phyloP scores from a whole-genome alignment of 2,888 invertebrate species.

The Troides helena region DNA sequence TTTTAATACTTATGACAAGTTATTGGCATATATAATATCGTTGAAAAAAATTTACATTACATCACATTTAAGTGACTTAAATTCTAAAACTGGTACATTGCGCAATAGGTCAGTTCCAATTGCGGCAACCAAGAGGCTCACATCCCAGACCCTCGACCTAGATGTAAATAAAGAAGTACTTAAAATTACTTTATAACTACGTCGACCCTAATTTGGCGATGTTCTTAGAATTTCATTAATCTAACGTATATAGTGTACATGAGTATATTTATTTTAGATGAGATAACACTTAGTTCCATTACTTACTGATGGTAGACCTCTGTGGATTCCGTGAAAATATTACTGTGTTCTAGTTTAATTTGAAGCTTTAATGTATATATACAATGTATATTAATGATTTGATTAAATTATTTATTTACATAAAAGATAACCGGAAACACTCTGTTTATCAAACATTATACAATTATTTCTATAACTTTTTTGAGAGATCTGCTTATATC shows the following conservation, averaged over 20 bases:
- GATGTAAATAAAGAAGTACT: slow-evolving; percentile 15
- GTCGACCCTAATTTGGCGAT: slow-evolving; percentile 24
- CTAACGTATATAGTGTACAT: not conserved
- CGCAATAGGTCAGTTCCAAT: slow-evolving; percentile 3
- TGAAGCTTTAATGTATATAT: no score
- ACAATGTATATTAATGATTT: no score
- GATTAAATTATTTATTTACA: no score
- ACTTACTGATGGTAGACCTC: not conserved
- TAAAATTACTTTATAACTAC: slow-evolving; percentile 5
- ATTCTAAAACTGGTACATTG: slow-evolving; percentile 2
- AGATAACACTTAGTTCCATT: not conserved
- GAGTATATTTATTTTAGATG: not conserved
- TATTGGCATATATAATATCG: no score
- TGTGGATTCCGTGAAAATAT: not conserved
- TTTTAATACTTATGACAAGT: no score
- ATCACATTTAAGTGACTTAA: not conserved
- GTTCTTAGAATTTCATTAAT: slow-evolving; percentile 15
- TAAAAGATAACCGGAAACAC: no score
- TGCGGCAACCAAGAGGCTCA: slow-evolving; percentile 10
- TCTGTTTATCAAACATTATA: no score
- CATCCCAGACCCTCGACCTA: slow-evolving; percentile 10
- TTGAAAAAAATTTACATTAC: not conserved
- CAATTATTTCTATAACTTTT: no score
- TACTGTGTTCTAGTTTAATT: no score
- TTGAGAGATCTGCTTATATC: no score